Base-by-base conservation (phyloP, 35 echinoderm and acorn worm species). In the Acanthaster planci region DNA sequence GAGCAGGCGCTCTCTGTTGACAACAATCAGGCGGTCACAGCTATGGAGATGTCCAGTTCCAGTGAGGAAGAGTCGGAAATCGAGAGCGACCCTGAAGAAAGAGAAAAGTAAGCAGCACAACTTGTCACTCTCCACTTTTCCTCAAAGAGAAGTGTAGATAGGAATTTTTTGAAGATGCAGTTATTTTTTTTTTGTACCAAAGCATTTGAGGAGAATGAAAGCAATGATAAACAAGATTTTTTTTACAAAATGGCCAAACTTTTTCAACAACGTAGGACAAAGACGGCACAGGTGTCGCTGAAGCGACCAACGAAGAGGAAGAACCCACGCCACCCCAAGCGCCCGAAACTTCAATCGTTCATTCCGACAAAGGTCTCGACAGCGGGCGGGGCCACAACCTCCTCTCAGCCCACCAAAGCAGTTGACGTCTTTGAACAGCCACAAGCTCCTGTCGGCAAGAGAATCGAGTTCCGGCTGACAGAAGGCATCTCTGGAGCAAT, bases 41-140 rank as follows among this genome's bases (percentile, higher is more conserved):
- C 90, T 55, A 97, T 97, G 95, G 90, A 97, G 52, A 89, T 97
- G 30, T 86, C 95, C 14, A 93, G 92, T 35, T 92, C 90, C 6
- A 97, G 87, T 80, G 95, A 97, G 58, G 93, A 91, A 57, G 92
- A 87, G 59, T 97, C 95, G 34, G 95, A 97, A 60, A 38, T 97
- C 14, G 95, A 97, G 76, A 97, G 95, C 86, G 95, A 97, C 90
- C 87, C 88, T 40, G 95, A 97, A 30, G 85, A 75, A 35, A 78
- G 55, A 81, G 77, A 93, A 55, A 75, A 58, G 92, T 94, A 83
- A 67, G 42, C 12, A 12, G 42, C 4, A 47, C 42, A 12, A 6
- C 12, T 47, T 47, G 4, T 4, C 4, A 47, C 4, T 47, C 42
- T 6, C 12, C 42, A 47, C 42, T 12, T 47, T n/a, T n/a, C n/a